Conservation (phyloP, 2,797 vertebrate genomes). For the Apogon talboti region DNA sequence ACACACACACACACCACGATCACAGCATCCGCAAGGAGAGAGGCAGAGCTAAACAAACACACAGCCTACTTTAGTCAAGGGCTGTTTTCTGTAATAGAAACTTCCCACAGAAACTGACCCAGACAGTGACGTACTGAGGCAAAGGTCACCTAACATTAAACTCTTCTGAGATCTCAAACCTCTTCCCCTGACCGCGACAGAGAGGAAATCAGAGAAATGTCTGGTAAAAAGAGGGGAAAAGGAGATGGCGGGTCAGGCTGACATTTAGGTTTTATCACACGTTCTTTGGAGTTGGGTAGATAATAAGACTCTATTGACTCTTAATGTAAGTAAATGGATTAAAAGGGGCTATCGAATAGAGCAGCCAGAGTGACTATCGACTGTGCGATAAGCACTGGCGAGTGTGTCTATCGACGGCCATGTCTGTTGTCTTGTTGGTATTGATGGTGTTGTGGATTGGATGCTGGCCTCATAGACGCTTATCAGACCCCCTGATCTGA, state of each 20-base stretch:
- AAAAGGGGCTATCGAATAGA: conserved; percentile 47
- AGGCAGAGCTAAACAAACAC: conserved; percentile 64
- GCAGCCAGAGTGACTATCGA: conserved; percentile 68
- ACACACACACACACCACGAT: conserved; percentile 31
- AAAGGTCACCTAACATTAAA: conserved; percentile 74
- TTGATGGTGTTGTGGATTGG: conserved; percentile 53
- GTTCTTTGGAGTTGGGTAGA: background rate
- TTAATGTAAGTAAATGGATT: conserved; percentile 65
- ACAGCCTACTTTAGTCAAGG: conserved; percentile 66
- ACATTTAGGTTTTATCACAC: conserved; percentile 38
- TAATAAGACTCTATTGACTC: conserved; percentile 33
- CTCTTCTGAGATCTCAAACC: conserved; percentile 48
- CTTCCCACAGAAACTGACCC: conserved; percentile 62
- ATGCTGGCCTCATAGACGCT: conserved; percentile 50
- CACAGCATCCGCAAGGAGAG: conserved; percentile 48
- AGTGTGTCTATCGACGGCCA: conserved; percentile 65
- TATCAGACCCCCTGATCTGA: conserved; percentile 66
- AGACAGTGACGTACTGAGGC: conserved; percentile 42
- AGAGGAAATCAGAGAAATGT: conserved; percentile 32
- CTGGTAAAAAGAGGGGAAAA: conserved; percentile 11
- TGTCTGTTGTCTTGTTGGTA: conserved; percentile 74
- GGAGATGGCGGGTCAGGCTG: conserved; percentile 17
- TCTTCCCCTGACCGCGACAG: conserved; percentile 12
- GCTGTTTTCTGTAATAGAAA: conserved; percentile 75
- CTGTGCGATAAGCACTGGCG: conserved; percentile 67